Percentiles rank a stretch among this genome's conserved stretches.
These are phyloP conservation scores for Gymnoscelis rufifasciata DNA, from an alignment of 2,888 invertebrate genomes.

Conservation along the genomic window DNA sequence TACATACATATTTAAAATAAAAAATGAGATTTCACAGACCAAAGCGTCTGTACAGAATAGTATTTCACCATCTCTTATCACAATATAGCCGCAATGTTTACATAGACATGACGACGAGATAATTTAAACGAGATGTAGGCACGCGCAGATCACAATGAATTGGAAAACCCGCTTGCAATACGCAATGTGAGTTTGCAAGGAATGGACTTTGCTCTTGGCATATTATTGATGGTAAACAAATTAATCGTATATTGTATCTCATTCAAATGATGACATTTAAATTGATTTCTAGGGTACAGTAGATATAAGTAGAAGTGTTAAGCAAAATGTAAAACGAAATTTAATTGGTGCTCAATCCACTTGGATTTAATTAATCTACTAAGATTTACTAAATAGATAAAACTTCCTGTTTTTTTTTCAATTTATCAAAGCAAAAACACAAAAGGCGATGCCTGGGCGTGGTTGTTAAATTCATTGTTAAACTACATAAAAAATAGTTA, in stretches of 20 bases:
- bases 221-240: not conserved
- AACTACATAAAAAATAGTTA: too few relatives aligned
- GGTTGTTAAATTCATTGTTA: too few relatives aligned
- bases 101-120: not conserved
- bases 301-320: too few relatives aligned
- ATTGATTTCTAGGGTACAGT: too few relatives aligned
- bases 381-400: too few relatives aligned
- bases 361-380: too few relatives aligned
- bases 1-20: too few relatives aligned
- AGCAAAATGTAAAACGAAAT: too few relatives aligned
- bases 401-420: too few relatives aligned
- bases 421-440: too few relatives aligned
- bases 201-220: not conserved
- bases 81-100: constrained; percentile 3
- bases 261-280: constrained; percentile 2
- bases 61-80: constrained; percentile 1
- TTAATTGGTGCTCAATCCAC: too few relatives aligned
- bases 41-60: not conserved
- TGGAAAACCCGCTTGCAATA: constrained; percentile 9
- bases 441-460: too few relatives aligned
- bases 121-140: not conserved
- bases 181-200: constrained; percentile 4
- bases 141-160: constrained; percentile 4
- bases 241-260: not conserved
- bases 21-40: not conserved